Conservation (phyloP, 2,113 vertebrate species). For the Syngnathoides biaculeatus region DNA sequence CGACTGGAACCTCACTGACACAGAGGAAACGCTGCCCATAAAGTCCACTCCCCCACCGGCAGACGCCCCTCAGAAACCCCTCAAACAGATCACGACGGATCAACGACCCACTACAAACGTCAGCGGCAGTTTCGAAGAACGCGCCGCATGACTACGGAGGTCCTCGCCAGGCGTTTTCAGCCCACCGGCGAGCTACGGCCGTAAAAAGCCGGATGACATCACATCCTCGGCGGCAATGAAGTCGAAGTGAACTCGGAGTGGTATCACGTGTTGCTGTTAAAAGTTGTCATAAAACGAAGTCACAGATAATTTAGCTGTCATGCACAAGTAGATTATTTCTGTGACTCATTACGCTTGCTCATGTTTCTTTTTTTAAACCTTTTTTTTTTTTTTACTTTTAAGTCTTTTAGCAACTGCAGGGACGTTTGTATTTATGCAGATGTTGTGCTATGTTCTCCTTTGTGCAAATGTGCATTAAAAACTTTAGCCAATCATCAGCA, state of each 20-base stretch:
- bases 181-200: conserved; percentile 7
- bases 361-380: no score
- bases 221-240: conserved; percentile 51
- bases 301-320: conserved; percentile 11
- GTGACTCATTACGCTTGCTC: not conserved
- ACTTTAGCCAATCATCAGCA: no score
- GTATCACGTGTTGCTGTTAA: conserved; percentile 43
- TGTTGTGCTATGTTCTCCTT: no score
- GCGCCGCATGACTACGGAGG: not conserved
- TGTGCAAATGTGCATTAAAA: no score
- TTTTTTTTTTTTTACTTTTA: not conserved
- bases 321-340: conserved; percentile 14
- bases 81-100: not conserved
- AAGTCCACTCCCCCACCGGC: not conserved
- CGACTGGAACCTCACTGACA: conserved; percentile 36
- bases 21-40: not conserved
- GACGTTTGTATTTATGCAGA: no score
- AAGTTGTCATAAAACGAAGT: conserved; percentile 25
- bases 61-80: not conserved
- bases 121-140: not conserved
- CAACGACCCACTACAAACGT: not conserved
- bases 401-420: not conserved
- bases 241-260: conserved; percentile 38
- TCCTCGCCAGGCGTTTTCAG: conserved; percentile 31
- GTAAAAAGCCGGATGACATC: conserved; percentile 59